phyloP scores from a whole-genome alignment of 92 coral and sea anemone species.

The Bergia sp. region DNA sequence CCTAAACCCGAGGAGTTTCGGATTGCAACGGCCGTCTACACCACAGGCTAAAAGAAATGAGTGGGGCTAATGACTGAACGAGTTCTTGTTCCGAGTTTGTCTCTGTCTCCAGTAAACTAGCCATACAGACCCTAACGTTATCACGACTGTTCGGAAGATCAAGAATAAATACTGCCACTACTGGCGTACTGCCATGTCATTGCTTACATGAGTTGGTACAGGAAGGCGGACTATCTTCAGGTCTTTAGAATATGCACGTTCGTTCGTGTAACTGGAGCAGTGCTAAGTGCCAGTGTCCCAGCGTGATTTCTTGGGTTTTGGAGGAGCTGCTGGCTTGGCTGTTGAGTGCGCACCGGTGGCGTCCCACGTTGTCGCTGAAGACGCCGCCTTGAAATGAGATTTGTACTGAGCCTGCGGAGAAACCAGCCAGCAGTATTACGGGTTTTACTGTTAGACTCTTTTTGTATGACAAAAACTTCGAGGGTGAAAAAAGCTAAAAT shows the following conservation, averaged over 20 bases:
- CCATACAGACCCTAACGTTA: no score
- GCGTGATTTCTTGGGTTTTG: conserved; percentile 86
- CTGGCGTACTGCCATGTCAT: no score
- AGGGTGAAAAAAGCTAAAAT: neutral
- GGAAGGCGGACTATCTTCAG: no score
- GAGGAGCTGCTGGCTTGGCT: conserved; percentile 78
- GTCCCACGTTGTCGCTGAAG: conserved; percentile 93
- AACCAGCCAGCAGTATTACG: neutral
- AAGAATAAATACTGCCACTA: no score
- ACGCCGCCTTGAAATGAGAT: conserved; percentile 83
- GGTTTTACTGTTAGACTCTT: neutral
- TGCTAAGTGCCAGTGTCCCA: conserved; percentile 82
- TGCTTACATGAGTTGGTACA: no score
- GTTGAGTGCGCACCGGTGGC: conserved; percentile 79
- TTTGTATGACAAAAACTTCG: neutral
- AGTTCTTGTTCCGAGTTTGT: no score
- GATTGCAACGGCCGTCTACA: no score
- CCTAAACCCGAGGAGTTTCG: no score
- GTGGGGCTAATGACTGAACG: no score
- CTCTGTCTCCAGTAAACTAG: no score
- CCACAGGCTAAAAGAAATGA: no score
- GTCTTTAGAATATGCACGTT: neutral
- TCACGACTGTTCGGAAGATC: no score
- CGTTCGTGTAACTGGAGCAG: neutral
- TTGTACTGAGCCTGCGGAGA: conserved; percentile 89